Conservation (phyloP, 1,140 invertebrate genomes). For the Chironomus tepperi region DNA sequence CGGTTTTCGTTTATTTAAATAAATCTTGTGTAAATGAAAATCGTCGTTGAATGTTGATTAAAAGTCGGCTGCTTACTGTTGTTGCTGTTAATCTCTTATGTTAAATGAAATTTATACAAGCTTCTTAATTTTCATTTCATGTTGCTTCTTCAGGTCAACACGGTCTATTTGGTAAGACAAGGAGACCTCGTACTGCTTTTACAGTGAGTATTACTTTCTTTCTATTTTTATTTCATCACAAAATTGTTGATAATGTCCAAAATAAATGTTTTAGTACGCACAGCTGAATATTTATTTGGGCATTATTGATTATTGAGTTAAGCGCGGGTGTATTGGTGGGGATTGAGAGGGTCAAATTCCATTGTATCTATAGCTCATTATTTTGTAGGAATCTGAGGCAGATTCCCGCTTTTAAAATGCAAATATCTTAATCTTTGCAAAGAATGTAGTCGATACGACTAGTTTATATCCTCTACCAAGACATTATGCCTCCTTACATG, state of each 20-base stretch:
- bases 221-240: too few relatives aligned
- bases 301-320: background rate
- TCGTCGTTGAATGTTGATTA: slow-evolving; percentile 9
- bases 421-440: too few relatives aligned
- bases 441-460: too few relatives aligned
- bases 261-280: background rate
- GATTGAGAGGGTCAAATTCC: too few relatives aligned
- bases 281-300: background rate
- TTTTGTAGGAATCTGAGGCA: too few relatives aligned
- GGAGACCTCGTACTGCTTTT: slow-evolving; percentile 93
- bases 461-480: too few relatives aligned
- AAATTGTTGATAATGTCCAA: too few relatives aligned
- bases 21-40: background rate
- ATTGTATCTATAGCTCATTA: too few relatives aligned
- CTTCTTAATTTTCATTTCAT: background rate
- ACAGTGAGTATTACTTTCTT: slow-evolving; percentile 43
- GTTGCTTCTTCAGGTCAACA: slow-evolving; percentile 40
- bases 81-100: background rate
- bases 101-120: background rate
- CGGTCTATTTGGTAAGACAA: slow-evolving; percentile 84
- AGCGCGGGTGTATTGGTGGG: too few relatives aligned
- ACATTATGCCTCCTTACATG: too few relatives aligned
- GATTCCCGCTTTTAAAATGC: too few relatives aligned
- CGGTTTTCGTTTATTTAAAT: slow-evolving; percentile 5
- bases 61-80: background rate